A percentile compares a stretch with the other conserved stretches of the same genome.
Conservation (phyloP, 2,113 vertebrate species). For the Sebastes schlegelii region DNA sequence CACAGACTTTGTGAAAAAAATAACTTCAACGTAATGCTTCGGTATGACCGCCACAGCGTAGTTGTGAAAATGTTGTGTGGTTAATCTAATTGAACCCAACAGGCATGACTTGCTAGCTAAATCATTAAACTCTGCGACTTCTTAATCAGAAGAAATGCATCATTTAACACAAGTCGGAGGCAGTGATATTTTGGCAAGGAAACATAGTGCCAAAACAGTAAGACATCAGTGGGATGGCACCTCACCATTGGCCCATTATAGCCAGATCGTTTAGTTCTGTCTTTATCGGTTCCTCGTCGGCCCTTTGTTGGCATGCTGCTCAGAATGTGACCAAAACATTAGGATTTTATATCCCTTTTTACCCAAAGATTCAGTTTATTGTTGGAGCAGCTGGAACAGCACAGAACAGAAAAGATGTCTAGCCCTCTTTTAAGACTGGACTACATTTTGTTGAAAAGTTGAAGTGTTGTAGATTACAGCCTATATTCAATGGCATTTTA, state of each 20-base stretch:
- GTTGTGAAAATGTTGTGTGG: neutral
- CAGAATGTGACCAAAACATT: no score
- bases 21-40: no score
- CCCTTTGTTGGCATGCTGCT: neutral
- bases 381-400: no score
- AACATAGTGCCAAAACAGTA: neutral
- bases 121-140: neutral
- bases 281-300: no score
- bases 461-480: neutral
- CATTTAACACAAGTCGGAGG: neutral
- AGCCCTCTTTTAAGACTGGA: no score
- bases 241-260: neutral
- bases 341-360: no score
- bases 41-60: no score
- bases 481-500: neutral
- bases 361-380: neutral
- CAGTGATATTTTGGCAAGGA: neutral
- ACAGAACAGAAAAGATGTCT: no score
- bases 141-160: neutral
- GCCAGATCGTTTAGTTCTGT: neutral
- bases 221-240: neutral
- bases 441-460: no score
- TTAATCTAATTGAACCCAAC: neutral
- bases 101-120: neutral
- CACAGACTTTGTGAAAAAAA: no score